Evolutionary conservation across 2,797 vertebrate species (phyloP).

Genomic region (Carcharodon carcharias): DNA sequence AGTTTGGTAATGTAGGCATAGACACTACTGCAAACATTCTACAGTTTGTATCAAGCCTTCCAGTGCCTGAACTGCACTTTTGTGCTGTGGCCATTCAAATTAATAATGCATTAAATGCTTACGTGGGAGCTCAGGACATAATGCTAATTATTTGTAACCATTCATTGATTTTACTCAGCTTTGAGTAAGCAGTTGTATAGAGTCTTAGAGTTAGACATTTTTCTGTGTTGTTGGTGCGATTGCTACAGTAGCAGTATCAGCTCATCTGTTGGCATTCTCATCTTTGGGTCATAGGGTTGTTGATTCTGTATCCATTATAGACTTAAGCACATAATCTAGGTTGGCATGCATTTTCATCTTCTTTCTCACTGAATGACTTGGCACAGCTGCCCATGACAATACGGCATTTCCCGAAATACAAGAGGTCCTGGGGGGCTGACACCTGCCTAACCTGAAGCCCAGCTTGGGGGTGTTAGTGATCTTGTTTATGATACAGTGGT

Average conservation of each 20-base stretch:
- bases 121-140: not conserved
- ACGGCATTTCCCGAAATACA: not conserved
- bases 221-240: not conserved
- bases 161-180: not conserved
- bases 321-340: not conserved
- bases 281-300: not conserved
- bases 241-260: not conserved
- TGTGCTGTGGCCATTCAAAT: not conserved
- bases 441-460: not conserved
- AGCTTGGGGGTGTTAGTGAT: not conserved
- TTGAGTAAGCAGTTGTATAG: not conserved
- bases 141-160: not conserved
- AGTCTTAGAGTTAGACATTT: not conserved
- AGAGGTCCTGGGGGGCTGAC: not conserved
- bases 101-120: not conserved
- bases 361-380: not conserved
- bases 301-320: not conserved
- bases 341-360: not conserved
- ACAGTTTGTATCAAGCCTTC: not conserved
- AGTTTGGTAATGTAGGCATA: not conserved
- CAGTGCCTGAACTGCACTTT: not conserved
- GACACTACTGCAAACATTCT: not conserved
- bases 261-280: not conserved
- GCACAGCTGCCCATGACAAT: not conserved
- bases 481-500: not conserved